phyloP scores from a whole-genome alignment of 2,113 vertebrate species.

The Sialia sialis region DNA sequence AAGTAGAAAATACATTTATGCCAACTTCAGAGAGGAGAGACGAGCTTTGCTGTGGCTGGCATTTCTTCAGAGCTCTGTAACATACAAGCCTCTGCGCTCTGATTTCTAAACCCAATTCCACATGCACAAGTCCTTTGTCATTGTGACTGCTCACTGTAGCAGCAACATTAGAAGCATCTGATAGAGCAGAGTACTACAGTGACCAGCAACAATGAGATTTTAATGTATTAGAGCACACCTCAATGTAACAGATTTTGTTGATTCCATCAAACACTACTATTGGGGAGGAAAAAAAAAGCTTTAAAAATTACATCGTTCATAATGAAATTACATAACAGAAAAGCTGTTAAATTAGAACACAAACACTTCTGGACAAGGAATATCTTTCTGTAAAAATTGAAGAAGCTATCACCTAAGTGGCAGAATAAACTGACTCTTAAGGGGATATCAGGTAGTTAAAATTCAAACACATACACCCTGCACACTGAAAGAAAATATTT shows the following conservation, averaged over 20 bases:
- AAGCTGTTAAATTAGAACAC: not conserved
- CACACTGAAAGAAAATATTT: not conserved
- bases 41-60: not conserved
- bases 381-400: not conserved
- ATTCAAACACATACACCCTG: accelerated
- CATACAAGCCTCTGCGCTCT: not conserved
- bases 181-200: not conserved
- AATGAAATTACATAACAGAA: not conserved
- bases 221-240: not conserved
- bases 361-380: not conserved
- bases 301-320: not conserved
- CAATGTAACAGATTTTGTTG: not conserved
- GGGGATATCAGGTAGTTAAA: not conserved
- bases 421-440: not conserved
- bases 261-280: not conserved
- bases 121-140: not conserved
- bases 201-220: not conserved
- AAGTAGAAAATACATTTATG: not conserved
- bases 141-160: accelerated
- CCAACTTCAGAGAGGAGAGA: not conserved
- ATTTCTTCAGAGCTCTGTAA: not conserved
- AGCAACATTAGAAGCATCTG: not conserved
- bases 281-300: not conserved
- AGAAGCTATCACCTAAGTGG: not conserved
- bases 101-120: not conserved